Conservation (phyloP, 1,140 invertebrate genomes). For the Chelonus insularis region DNA sequence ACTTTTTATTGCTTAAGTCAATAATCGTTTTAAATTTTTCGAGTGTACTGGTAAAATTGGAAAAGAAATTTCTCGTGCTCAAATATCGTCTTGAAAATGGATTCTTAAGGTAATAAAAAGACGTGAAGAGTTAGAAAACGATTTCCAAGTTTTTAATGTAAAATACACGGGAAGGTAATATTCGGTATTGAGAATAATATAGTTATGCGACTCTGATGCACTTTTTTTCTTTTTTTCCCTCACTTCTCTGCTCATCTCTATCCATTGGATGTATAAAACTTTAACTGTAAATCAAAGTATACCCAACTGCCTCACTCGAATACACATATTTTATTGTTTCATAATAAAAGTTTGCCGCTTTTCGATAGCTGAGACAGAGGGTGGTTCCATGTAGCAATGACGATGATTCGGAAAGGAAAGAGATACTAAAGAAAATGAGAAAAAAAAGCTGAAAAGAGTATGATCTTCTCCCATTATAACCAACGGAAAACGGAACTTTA, state of each 20-base stretch:
- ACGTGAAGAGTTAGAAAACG: slow-evolving; percentile 21
- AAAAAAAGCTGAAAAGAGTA: not conserved
- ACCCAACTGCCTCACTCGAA: slow-evolving; percentile 21
- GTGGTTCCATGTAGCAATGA: slow-evolving; percentile 8
- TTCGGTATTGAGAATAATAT: slow-evolving; percentile 38
- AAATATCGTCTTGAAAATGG: not conserved
- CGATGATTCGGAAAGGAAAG: not conserved
- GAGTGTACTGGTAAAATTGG: not conserved
- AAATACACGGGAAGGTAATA: slow-evolving; percentile 47
- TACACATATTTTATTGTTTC: slow-evolving; percentile 59
- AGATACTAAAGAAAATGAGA: slow-evolving; percentile 1
- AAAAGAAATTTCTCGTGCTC: not conserved
- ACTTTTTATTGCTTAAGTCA: slow-evolving; percentile 24
- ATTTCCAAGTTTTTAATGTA: slow-evolving; percentile 47
- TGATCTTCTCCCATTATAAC: slow-evolving; percentile 8
- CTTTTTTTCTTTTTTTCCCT: not conserved
- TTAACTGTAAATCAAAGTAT: slow-evolving; percentile 51
- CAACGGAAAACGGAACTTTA: slow-evolving; percentile 38
- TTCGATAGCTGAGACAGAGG: slow-evolving; percentile 14
- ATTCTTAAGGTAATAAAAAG: not conserved
- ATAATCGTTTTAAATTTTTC: slow-evolving; percentile 22
- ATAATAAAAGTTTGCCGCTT: slow-evolving; percentile 54
- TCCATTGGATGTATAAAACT: slow-evolving; percentile 49
- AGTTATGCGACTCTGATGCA: not conserved
- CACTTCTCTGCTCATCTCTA: not conserved